Evolutionary conservation across 1,140 invertebrate genomes (phyloP), one percentile per base, ranked within the genome.

Genomic region (Globodera rostochiensis): DNA sequence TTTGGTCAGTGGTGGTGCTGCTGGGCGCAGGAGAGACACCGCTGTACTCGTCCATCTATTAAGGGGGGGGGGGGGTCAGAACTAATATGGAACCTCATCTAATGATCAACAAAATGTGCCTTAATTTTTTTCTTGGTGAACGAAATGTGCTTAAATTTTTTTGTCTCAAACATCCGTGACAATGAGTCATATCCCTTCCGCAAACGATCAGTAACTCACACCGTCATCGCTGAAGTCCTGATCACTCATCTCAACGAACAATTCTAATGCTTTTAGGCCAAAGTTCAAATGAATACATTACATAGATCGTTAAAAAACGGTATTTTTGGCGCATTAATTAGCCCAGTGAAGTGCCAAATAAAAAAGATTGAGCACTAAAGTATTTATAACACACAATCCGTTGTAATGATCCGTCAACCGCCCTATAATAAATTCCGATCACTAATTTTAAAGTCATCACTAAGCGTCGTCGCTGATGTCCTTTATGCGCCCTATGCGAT

Each of bases 31-130:
- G 80, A 21, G 80, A 82, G 11, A 70, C 11, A 15, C 53, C 82
- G 80, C 46, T 83, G 36, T 83, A 79, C 7, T 83, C 80, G 82
- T 82, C 81, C 45, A 81, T 81, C 81, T 83, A 36, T 36, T 36
- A 36, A 36, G 36, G 36, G 36, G 36, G 36, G 36, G 0, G 36
- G 36, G 36, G 1, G 36, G 36, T 36, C 36, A 36, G 36, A 36
- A 36, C 36, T 36, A 2, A 2, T 36, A 36, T 36, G 36, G 36
- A 36, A 36, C 36, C 36, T 36, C 36, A 36, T 36, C 36, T 36
- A 36, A 36, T 36, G 36, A 36, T 36, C 2, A 36, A 36, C 36
- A 36, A 36, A 36, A 36, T 36, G 3, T 69, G 36, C 67, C 36
- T 8, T 7, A 70, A 70, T 25, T 70, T 70, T 70, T 25, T 21